Base-by-base conservation (phyloP, 2,888 invertebrate genomes). In the Standfussiana lucernea region DNA sequence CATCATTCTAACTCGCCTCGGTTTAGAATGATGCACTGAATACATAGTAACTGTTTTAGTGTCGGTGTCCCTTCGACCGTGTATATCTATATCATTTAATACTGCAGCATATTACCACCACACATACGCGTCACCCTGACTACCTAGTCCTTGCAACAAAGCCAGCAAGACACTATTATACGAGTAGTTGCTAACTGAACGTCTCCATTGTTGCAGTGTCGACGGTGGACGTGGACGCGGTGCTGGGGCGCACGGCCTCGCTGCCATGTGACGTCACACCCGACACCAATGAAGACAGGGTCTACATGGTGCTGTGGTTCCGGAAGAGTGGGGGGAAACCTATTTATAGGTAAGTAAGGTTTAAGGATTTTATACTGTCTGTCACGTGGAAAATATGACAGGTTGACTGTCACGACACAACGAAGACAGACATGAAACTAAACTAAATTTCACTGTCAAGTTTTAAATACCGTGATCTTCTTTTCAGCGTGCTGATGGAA, bases 281-380 rank as follows among this genome's bases (percentile, higher is more conserved):
- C 75, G 97, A 98, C 93, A 97, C 98, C 76, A 97, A 98, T 90
- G 98, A 98, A 90, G 99, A 99, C 95, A 97, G 98, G 84, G 98
- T 99, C 81, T 98, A 99, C 95, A 98, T 99, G 98, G 99, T 99
- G 89, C 97, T 99, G 73, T 99, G 99, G 99, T 99, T 98, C 95
- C 97, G 98, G 86, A 98, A 98, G 93, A 98, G 98, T 89, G 98
- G 98, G 73, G 98, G 98, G 85, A 98, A 98, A 95, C 99, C 99
- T 86, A 98, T 99, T 91, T 99, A 99, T 97, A 99, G 98, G 99
- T 99, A 69, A 72, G 72, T 75, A 10, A 24, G 18, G 18, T 40
- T 74, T 40, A 32, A 74, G 15, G n/a, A 71, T 72, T n/a, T n/a
- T n/a, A n/a, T n/a, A n/a, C n/a, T n/a, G n/a, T n/a, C n/a, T n/a